Evolutionary conservation across 1,140 invertebrate genomes (phyloP), one percentile per base, ranked within the genome.

Genomic region (Brachionus asplanchnoidis): DNA sequence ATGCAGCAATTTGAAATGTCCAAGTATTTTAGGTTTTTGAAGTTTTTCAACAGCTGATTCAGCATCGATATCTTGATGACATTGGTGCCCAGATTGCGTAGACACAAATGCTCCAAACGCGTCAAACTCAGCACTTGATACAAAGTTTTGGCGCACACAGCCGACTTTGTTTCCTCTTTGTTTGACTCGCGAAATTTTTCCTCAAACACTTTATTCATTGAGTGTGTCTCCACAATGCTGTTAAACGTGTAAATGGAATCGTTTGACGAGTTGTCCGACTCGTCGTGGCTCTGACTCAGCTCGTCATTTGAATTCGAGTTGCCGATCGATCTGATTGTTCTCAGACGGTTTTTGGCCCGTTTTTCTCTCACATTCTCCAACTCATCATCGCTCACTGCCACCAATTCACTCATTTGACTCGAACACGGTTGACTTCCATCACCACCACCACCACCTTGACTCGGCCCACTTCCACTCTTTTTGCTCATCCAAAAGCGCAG

Each of bases 401-500:
- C 68, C 36, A 73, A 73, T 42, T 73, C 0, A 11, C 68, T 73
- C 68, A 73, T 73, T 73, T 73, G 68, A 73, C 68, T 73, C 3
- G 68, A 73, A 20, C 68, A 73, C 11, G 32, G 8, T 40, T 73
- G 36, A 73, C 7, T 68, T n/a, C 28, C 32, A 4, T 32, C 26
- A 20, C 14, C n/a, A 1, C 0, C n/a, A 1, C 0, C 66, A 6
- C 9, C 26, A 28, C 32, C 6, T 7, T 68, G 26, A 32, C n/a
- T 32, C 5, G 66, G 5, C 5, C 32, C 28, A n/a, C 9, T 20
- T 26, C 3, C 32, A 6, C 79, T 82, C 53, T 68, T 82, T 26
- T 82, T 82, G 28, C 79, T 82, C 79, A 82, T 82, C 79, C 79
- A 82, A 82, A 40, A 82, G 11, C 32, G 56, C n/a, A 82, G 40